A percentile compares a stretch with the other conserved stretches of the same genome.
Conservation (phyloP, 2,797 vertebrate genomes). For the Melanotaenia boesemani region DNA sequence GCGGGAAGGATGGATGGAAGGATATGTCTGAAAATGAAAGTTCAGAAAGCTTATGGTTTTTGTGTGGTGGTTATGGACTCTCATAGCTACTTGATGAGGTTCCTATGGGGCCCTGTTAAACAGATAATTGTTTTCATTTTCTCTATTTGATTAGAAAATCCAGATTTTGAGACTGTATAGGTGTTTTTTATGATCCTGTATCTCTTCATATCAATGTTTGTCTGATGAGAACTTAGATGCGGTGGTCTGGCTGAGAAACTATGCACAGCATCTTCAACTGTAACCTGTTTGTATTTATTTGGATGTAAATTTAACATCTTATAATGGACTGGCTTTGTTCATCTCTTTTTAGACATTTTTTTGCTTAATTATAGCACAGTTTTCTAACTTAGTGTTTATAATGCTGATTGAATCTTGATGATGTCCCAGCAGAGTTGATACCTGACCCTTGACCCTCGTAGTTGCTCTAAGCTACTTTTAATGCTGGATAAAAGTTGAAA, state of each 20-base stretch:
- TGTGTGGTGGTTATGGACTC: conserved; percentile 23
- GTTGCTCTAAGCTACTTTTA: no score
- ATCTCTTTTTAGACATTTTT: not conserved
- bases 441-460: not conserved
- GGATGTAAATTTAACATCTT: not conserved
- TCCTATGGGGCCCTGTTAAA: not conserved
- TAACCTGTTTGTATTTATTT: not conserved
- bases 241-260: not conserved
- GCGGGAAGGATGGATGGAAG: conserved; percentile 46
- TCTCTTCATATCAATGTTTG: not conserved
- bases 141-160: conserved; percentile 26
- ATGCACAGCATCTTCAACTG: not conserved
- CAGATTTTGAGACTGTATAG: not conserved
- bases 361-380: not conserved
- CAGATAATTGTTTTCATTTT: not conserved
- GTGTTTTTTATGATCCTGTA: not conserved
- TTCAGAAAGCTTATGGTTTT: conserved; percentile 56
- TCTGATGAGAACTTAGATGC: not conserved
- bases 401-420: not conserved
- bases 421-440: not conserved
- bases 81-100: not conserved
- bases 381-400: not conserved
- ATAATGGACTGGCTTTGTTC: not conserved
- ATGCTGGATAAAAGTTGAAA: no score
- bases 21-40: conserved; percentile 60